Evolutionary conservation across 30 jellyfish, hydroid and myxozoan species (phyloP).

Genomic region (Mastigias papua): DNA sequence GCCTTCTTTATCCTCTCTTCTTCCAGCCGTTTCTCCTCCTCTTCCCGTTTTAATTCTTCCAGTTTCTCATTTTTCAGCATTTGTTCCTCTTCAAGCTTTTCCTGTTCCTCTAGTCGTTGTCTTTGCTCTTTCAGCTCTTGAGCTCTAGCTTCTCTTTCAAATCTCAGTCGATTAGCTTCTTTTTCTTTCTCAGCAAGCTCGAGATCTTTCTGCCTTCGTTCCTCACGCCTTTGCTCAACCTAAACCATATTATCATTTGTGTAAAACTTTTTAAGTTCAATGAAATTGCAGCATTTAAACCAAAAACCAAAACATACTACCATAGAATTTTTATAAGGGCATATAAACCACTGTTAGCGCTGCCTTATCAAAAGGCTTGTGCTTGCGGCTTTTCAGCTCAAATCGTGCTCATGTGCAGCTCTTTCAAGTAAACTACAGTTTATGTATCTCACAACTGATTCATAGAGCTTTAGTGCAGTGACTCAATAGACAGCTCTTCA

Average conservation of each 20-base stretch:
- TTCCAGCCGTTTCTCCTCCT: slow-evolving; percentile 68
- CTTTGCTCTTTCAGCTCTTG: slow-evolving; percentile 43
- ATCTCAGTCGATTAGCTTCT: slow-evolving; percentile 47
- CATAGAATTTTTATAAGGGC: too few species aligned
- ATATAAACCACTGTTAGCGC: too few species aligned
- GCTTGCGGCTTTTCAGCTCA: too few species aligned
- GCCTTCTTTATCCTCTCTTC: slow-evolving; percentile 63
- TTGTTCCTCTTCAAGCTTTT: slow-evolving; percentile 51
- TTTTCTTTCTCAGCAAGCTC: slow-evolving; percentile 71
- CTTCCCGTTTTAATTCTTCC: slow-evolving; percentile 45
- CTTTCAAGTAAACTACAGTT: too few species aligned
- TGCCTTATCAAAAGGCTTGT: too few species aligned
- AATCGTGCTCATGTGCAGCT: too few species aligned
- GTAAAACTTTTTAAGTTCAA: too few species aligned
- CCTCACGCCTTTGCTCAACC: slow-evolving; percentile 84
- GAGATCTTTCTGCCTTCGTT: slow-evolving; percentile 62
- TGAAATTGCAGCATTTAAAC: too few species aligned
- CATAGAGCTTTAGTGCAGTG: too few species aligned
- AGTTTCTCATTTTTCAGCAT: slow-evolving; percentile 21
- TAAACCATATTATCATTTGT: background rate
- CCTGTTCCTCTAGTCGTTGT: slow-evolving; percentile 51
- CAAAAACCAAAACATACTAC: too few species aligned
- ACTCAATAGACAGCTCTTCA: too few species aligned
- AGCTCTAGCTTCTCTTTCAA: slow-evolving; percentile 60
- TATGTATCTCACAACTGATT: too few species aligned